phyloP scores from a whole-genome alignment of 2,888 invertebrate species.

The Microplitis manilae region DNA sequence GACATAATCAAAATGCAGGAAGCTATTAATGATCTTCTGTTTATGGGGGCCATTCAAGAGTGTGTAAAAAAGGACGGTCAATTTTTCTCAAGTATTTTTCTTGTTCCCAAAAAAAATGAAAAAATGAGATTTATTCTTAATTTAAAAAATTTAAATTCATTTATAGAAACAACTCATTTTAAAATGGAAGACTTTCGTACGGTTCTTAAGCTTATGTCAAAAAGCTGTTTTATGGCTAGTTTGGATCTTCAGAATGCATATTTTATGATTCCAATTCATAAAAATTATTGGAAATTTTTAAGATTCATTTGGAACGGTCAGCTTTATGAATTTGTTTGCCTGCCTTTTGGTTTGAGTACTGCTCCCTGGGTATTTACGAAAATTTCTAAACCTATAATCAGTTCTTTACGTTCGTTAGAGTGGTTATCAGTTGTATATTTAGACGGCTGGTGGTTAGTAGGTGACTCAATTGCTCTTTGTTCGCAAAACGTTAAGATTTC shows the following conservation, averaged over 20 bases:
- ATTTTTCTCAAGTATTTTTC: slow-evolving; percentile 42
- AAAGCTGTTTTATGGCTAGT: slow-evolving; percentile 39
- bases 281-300: slow-evolving; percentile 37
- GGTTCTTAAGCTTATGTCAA: slow-evolving; percentile 39
- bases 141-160: slow-evolving; percentile 46
- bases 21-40: slow-evolving; percentile 3
- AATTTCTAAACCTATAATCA: slow-evolving; percentile 39
- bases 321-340: slow-evolving; percentile 40
- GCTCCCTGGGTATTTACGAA: slow-evolving; percentile 45
- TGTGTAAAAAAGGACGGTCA: slow-evolving; percentile 26
- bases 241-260: slow-evolving; percentile 32
- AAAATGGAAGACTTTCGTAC: slow-evolving; percentile 50
- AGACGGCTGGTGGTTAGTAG: no score
- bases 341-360: slow-evolving; percentile 38
- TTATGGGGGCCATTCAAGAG: slow-evolving; percentile 22
- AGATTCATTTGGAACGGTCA: slow-evolving; percentile 39
- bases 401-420: background rate
- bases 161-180: slow-evolving; percentile 46
- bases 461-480: background rate
- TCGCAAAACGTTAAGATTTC: background rate
- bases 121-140: slow-evolving; percentile 44
- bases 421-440: no score
- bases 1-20: slow-evolving; percentile 24
- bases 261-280: slow-evolving; percentile 26
- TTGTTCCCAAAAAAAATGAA: slow-evolving; percentile 39